Conservation (phyloP, 1,140 invertebrate species). For the Drosophila subobscura region DNA sequence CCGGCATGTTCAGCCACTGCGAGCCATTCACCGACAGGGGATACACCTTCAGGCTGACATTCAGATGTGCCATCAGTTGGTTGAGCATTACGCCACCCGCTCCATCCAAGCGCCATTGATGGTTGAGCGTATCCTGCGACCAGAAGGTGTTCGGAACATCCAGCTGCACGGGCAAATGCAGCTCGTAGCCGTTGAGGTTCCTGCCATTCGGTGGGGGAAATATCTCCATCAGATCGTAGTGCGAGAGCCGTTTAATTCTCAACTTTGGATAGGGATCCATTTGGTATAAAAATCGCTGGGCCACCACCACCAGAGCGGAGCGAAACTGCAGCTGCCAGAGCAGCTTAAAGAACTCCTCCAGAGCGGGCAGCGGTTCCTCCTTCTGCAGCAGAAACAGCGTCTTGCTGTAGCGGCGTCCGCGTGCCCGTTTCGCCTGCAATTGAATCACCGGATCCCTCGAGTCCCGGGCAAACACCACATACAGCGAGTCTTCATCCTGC, state of each 20-base stretch:
- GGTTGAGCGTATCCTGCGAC: conserved; percentile 19
- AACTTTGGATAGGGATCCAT: conserved; percentile 66
- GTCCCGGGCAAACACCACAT: conserved; percentile 57
- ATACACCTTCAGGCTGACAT: conserved; percentile 52
- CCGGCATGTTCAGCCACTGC: conserved; percentile 35
- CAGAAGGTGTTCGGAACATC: conserved; percentile 68
- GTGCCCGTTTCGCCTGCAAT: conserved; percentile 33
- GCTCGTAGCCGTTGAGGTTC: conserved; percentile 51
- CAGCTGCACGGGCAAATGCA: conserved; percentile 57
- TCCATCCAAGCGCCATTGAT: conserved; percentile 34
- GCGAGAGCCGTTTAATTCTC: conserved; percentile 21
- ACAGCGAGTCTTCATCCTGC: conserved; percentile 35
- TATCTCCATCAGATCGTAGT: conserved; percentile 17
- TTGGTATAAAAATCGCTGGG: conserved; percentile 39
- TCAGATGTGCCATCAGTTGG: conserved; percentile 51
- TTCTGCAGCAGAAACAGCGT: conserved; percentile 41
- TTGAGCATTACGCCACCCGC: conserved; percentile 47
- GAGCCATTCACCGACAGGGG: conserved; percentile 52
- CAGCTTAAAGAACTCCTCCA: conserved; percentile 37
- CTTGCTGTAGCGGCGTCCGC: conserved; percentile 47
- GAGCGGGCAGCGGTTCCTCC: neutral
- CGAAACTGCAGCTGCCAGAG: conserved; percentile 59
- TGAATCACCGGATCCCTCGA: conserved; percentile 37
- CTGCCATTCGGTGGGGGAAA: conserved; percentile 33
- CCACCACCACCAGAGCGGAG: conserved; percentile 51